Base-by-base conservation (phyloP, 2,113 vertebrate species). In the Nymphicus hollandicus region DNA sequence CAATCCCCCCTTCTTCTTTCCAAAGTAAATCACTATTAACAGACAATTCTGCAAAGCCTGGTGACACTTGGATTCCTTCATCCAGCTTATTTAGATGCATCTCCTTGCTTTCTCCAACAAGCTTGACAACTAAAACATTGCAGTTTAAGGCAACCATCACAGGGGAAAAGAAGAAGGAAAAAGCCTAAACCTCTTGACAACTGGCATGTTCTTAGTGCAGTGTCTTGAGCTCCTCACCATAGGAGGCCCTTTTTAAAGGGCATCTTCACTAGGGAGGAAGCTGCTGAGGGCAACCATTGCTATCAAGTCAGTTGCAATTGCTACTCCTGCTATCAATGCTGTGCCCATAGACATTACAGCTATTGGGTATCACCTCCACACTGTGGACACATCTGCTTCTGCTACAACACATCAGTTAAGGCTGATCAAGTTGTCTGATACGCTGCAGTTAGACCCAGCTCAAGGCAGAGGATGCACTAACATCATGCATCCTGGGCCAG, bases 291-390 rank as follows among this genome's bases (percentile, higher is more conserved):
- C 33, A 49, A 13, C 50, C 28, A 8, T 13, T 53, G 35, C 44
- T 13, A 4, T 13, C 5, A 2, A 53, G 37, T 9, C 1, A 12
- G 17, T 8, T 58, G 24, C 35, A 46, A 3, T 53, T 52, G 28
- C 15, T 44, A 6, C 43, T 83, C 24, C 44, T 81, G n/a, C 31
- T 18, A 12, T 53, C 41, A 3, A 7, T 41, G 63, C 39, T 74
- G 4, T 35, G 35, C 69, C 28, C 0, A 1, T 49, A 77, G 13
- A 3, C 4, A 0, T 47, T 25, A 17, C 33, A 47, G 27, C 37
- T 37, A 4, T 10, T 61, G 20, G 5, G 15, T 41, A 35, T 33
- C 60, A 41, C 33, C 60, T 72, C 53, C 28, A 13, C 5, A 17
- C 53, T 22, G 53, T 20, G 15, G 56, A 41, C 0, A 0, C 17